Percentiles rank a stretch among this genome's conserved stretches.
phyloP scores from a whole-genome alignment of 2,113 vertebrate genomes.

The Trematomus loennbergii region DNA sequence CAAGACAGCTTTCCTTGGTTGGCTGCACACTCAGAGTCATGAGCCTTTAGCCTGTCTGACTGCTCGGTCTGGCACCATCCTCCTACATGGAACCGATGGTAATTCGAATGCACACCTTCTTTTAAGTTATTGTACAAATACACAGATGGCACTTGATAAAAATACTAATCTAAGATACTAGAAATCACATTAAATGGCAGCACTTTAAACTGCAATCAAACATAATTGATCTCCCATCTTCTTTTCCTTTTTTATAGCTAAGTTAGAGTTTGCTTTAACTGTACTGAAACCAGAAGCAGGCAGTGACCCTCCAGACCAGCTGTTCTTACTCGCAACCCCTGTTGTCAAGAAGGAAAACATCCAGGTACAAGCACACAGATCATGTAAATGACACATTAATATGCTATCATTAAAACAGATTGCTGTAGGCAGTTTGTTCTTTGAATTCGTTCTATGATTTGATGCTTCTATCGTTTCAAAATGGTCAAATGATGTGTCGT shows the following conservation, averaged over 20 bases:
- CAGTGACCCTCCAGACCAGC: constrained; percentile 81
- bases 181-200: background rate
- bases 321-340: constrained; percentile 88
- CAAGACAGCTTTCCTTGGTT: constrained; percentile 87
- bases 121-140: constrained; percentile 21
- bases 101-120: constrained; percentile 29
- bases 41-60: constrained; percentile 87
- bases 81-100: constrained; percentile 86
- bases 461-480: background rate
- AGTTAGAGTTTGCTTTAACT: constrained; percentile 87
- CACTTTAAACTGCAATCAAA: background rate
- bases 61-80: constrained; percentile 80
- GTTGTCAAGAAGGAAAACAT: constrained; percentile 88
- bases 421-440: constrained; percentile 1
- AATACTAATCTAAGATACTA: background rate
- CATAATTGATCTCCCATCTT: background rate
- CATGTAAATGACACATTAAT: background rate
- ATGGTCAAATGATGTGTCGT: background rate
- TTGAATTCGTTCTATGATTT: background rate
- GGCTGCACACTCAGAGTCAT: constrained; percentile 87
- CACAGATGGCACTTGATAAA: background rate
- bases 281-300: constrained; percentile 79
- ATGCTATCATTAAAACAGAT: background rate
- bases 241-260: constrained; percentile 62
- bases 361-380: constrained; percentile 83